phyloP scores from a whole-genome alignment of 2,797 vertebrate genomes.

The Periophthalmus magnuspinnatus region DNA sequence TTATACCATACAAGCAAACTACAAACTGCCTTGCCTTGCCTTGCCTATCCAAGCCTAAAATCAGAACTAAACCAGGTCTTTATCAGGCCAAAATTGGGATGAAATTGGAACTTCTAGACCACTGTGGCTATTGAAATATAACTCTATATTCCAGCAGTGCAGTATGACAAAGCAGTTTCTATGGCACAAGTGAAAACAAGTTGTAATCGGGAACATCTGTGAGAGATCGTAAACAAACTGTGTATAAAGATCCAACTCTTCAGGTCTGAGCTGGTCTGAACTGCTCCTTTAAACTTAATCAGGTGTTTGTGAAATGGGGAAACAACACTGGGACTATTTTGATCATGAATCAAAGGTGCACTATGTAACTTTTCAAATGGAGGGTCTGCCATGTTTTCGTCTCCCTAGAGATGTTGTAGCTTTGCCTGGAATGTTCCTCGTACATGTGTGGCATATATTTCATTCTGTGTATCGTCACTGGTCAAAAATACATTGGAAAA shows the following conservation, averaged over 20 bases:
- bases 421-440: too few species aligned
- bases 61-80: not conserved
- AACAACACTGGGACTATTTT: too few species aligned
- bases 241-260: not conserved
- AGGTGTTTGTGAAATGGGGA: not conserved
- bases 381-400: too few species aligned
- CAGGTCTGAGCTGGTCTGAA: not conserved
- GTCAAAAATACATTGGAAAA: too few species aligned
- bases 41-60: not conserved
- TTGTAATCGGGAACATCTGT: conserved; percentile 1
- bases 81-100: not conserved
- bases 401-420: too few species aligned
- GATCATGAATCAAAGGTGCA: too few species aligned
- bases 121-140: not conserved
- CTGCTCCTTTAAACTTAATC: not conserved
- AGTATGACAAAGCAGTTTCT: not conserved
- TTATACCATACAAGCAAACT: too few species aligned
- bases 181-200: not conserved
- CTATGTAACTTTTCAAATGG: too few species aligned
- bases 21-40: too few species aligned
- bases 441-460: too few species aligned
- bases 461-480: too few species aligned
- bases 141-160: not conserved
- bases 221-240: not conserved
- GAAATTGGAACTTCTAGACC: not conserved